Evolutionary conservation across 2,113 vertebrate species (phyloP), one percentile per base, ranked within the genome.

Genomic region (Xiphias gladius): DNA sequence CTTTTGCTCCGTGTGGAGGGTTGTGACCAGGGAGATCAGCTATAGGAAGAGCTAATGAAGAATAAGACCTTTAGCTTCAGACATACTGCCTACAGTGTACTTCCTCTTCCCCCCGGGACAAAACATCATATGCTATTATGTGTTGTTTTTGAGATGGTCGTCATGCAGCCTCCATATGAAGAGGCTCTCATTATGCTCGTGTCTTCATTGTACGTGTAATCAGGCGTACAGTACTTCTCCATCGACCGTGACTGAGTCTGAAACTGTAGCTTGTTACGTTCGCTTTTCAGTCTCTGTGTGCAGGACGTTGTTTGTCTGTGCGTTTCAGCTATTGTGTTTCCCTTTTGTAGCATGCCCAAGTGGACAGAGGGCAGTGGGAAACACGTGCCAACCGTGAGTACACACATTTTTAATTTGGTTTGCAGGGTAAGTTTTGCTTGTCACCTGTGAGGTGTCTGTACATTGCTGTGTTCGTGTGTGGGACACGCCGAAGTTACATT

Each of bases 331-430:
- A 54, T 43, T 79, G 26, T 52, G 30, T 71, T 90, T 8, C 78
- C 12, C 77, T 55, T 87, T 75, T 72, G 50, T 46, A 96, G 95
- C 90, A 0, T 96, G 95, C 90, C 91, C 87, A 32, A 95, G 92
- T 28, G 94, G 95, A 0, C 41, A 89, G 63, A 77, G 5, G 68
- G 88, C 86, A 48, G 87, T 84, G 11, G 55, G 3, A 12, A 0
- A 87, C 13, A 14, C 0, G 0, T 96, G 95, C 63, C 9, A 73
- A 22, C 43, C 1, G 95, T 96, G 72, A 95, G 95, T 94, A 83
- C 22, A 50, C 26, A 20, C 41, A 13, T 16, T 39, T 85, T 22
- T 4, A 5, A 19, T 83, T 41, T 69, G 43, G 35, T 59, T 57
- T 11, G 2, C 1, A 54, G 14, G 11, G 19, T 46, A 9, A 26